These are phyloP conservation scores for Odontomachus brunneus DNA, from an alignment of 1,140 invertebrate genomes.

Conservation along the genomic window DNA sequence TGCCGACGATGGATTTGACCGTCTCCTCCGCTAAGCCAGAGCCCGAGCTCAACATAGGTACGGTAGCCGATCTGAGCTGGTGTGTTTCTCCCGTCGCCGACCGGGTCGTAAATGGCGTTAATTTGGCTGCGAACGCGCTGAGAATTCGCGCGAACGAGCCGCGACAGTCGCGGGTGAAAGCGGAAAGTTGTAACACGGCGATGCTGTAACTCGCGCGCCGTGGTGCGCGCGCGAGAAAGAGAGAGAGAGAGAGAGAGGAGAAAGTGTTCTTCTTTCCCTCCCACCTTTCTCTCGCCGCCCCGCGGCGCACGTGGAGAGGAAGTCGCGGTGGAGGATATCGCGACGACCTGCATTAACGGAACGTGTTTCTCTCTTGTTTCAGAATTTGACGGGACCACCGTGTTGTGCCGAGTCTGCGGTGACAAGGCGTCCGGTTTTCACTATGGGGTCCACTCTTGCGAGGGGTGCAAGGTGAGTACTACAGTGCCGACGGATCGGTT, in stretches of 20 bases:
- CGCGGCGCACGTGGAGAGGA: constrained; percentile 60
- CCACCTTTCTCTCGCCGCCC: constrained; percentile 70
- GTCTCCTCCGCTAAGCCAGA: constrained; percentile 87
- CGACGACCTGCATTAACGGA: constrained; percentile 38
- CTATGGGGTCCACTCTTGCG: constrained; percentile 99
- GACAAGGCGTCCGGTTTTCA: constrained; percentile 99
- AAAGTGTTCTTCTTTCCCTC: constrained; percentile 84
- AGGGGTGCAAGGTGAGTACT: constrained; percentile 98
- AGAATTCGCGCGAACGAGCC: constrained; percentile 5
- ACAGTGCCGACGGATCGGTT: not conserved
- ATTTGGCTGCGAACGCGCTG: too few relatives aligned
- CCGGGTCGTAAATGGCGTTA: too few relatives aligned
- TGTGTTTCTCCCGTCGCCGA: too few relatives aligned
- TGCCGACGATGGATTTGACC: constrained; percentile 87
- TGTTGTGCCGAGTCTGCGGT: constrained; percentile 99
- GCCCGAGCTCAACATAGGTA: constrained; percentile 88
- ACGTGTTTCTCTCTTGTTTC: constrained; percentile 86
- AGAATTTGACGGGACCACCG: constrained; percentile 99
- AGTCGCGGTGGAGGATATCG: constrained; percentile 34
- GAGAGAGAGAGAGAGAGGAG: constrained; percentile 72
- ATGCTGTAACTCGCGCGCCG: constrained; percentile 81
- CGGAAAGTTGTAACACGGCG: constrained; percentile 84
- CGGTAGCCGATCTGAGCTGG: not conserved
- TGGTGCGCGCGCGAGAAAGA: constrained; percentile 63
- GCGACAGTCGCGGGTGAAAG: constrained; percentile 83